These are phyloP conservation scores for Drosophila dives DNA, from an alignment of 2,888 invertebrate genomes.

Conservation along the genomic window DNA sequence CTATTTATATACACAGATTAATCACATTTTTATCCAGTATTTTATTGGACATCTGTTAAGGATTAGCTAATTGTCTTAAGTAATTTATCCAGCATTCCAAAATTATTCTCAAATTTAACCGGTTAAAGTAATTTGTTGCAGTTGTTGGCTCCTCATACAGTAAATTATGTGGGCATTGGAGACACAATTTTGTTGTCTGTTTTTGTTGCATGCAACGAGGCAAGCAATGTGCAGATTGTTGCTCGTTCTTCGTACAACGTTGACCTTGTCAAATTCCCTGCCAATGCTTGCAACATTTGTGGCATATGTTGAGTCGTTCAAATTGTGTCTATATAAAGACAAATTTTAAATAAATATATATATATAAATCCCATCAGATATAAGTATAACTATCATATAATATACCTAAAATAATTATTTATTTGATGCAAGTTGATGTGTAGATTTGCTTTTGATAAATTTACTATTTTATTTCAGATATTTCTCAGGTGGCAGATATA, in stretches of 20 bases:
- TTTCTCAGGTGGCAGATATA: neutral
- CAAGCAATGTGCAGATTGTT: constrained; percentile 36
- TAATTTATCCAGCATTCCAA: neutral
- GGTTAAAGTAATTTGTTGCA: neutral
- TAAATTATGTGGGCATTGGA: constrained; percentile 40
- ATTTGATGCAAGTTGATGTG: neutral
- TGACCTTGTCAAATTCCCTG: constrained; percentile 19
- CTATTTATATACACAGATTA: neutral
- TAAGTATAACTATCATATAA: too few species aligned
- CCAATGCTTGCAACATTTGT: constrained; percentile 36
- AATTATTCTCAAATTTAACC: neutral
- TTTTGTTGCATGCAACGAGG: constrained; percentile 34
- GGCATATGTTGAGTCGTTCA: constrained; percentile 6
- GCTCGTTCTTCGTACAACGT: constrained; percentile 7
- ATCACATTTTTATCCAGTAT: neutral
- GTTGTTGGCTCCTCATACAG: neutral
- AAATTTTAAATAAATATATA: neutral
- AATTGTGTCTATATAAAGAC: neutral
- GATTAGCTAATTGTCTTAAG: neutral
- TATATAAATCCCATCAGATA: too few species aligned
- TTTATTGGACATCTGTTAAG: neutral
- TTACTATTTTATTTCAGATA: neutral
- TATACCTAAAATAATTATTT: neutral
- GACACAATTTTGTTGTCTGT: constrained; percentile 1
- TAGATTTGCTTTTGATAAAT: neutral